These are phyloP conservation scores for Tenebrio molitor DNA, from an alignment of 1,140 invertebrate species.

Conservation along the genomic window DNA sequence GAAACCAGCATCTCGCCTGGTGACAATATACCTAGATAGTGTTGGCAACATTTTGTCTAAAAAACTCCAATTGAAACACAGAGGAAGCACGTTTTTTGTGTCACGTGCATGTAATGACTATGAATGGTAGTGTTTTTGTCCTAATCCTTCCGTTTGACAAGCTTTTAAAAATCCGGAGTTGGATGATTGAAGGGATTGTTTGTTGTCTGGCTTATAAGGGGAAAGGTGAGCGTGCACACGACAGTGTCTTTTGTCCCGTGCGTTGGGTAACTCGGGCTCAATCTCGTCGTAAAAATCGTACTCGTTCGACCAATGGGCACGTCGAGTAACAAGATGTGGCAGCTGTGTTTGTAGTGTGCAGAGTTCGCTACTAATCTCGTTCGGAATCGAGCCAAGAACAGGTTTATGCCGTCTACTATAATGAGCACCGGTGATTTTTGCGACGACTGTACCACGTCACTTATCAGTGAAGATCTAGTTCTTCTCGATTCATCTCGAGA, in stretches of 20 bases:
- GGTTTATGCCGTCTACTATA: conserved; percentile 44
- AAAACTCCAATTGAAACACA: conserved; percentile 21
- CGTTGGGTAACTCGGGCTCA: not conserved
- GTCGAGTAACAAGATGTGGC: conserved; percentile 39
- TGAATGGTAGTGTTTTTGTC: conserved; percentile 16
- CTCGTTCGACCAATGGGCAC: conserved; percentile 9
- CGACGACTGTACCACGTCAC: conserved; percentile 38
- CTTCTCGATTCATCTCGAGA: conserved; percentile 23
- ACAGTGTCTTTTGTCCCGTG: conserved; percentile 20
- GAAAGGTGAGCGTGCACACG: conserved; percentile 8
- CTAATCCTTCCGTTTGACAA: conserved; percentile 21
- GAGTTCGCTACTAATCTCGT: conserved; percentile 41
- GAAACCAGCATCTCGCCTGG: conserved; percentile 10
- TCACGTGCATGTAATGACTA: conserved; percentile 10
- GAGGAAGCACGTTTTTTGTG: conserved; percentile 31
- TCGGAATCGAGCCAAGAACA: conserved; percentile 42
- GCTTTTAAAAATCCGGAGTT: conserved; percentile 23
- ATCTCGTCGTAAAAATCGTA: conserved; percentile 5
- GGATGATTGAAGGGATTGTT: conserved; percentile 9
- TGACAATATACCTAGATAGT: conserved; percentile 31
- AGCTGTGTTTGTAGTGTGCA: conserved; percentile 40
- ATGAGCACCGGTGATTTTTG: conserved; percentile 41
- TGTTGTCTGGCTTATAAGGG: not conserved
- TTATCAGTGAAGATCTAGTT: conserved; percentile 33
- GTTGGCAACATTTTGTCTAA: conserved; percentile 7